phyloP scores from a whole-genome alignment of 53 echinoderm and acorn worm genomes.

The Hippasteria phrygiana region DNA sequence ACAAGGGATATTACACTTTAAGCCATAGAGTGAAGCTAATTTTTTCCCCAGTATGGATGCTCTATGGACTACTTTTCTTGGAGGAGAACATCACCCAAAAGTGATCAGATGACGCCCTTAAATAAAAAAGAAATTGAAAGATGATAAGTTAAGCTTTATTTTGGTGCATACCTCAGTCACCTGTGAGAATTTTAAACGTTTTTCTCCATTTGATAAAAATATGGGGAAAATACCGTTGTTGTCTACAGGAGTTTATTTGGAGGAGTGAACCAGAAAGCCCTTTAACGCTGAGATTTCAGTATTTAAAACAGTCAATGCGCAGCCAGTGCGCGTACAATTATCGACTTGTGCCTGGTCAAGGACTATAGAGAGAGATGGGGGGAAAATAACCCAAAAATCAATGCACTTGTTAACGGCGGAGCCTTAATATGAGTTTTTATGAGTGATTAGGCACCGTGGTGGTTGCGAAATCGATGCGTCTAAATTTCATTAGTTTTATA shows the following conservation, averaged over 20 bases:
- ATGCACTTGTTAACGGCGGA: slow-evolving; percentile 32
- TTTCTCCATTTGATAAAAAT: too few relatives aligned
- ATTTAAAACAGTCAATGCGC: not conserved
- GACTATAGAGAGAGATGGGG: not conserved
- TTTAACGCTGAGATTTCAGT: not conserved
- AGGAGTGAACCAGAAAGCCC: not conserved
- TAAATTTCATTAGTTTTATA: slow-evolving; percentile 44
- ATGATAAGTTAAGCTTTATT: too few relatives aligned
- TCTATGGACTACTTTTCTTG: too few relatives aligned
- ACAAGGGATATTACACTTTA: too few relatives aligned
- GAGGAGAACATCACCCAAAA: too few relatives aligned
- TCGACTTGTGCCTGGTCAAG: slow-evolving; percentile 11
- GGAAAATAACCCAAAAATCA: slow-evolving; percentile 19
- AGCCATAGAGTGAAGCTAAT: too few relatives aligned
- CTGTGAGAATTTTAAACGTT: too few relatives aligned
- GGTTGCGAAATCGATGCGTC: slow-evolving; percentile 6
- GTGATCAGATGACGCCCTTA: too few relatives aligned
- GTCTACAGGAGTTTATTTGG: not conserved
- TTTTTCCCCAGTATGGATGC: too few relatives aligned
- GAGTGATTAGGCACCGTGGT: slow-evolving; percentile 51
- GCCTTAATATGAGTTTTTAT: slow-evolving; percentile 39
- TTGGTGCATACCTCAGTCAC: too few relatives aligned
- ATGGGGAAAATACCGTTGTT: not conserved
- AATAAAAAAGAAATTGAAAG: too few relatives aligned
- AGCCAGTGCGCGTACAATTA: not conserved